Conservation (phyloP, 2,888 invertebrate genomes). For the Lithophane socia region DNA sequence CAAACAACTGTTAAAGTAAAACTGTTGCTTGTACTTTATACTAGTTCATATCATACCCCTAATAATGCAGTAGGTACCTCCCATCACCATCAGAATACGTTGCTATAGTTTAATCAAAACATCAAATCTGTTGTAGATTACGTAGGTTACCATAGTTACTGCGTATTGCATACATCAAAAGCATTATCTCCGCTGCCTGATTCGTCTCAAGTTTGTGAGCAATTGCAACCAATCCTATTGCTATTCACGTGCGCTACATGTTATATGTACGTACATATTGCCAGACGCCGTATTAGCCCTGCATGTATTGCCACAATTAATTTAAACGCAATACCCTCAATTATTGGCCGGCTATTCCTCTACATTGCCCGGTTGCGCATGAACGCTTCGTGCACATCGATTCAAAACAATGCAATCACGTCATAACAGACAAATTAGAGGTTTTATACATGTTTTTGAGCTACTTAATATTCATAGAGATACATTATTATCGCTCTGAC, state of each 20-base stretch:
- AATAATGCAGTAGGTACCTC: slow-evolving; percentile 8
- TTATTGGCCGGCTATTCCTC: slow-evolving; percentile 82
- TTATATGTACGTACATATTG: slow-evolving; percentile 73
- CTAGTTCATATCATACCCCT: slow-evolving; percentile 13
- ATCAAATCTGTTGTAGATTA: slow-evolving; percentile 65
- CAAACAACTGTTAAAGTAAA: neutral
- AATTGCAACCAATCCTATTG: slow-evolving; percentile 85
- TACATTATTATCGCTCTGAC: slow-evolving; percentile 40
- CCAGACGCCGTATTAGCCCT: slow-evolving; percentile 78
- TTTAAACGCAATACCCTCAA: slow-evolving; percentile 88
- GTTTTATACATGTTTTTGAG: slow-evolving; percentile 62
- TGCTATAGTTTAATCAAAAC: slow-evolving; percentile 57
- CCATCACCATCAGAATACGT: slow-evolving; percentile 30
- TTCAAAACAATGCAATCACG: slow-evolving; percentile 71
- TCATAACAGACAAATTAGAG: slow-evolving; percentile 71
- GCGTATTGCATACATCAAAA: slow-evolving; percentile 81
- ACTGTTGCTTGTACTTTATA: neutral
- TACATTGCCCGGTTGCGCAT: slow-evolving; percentile 74
- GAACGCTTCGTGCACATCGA: slow-evolving; percentile 68
- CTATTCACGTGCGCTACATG: slow-evolving; percentile 76
- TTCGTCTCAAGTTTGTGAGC: slow-evolving; percentile 84
- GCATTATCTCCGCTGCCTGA: slow-evolving; percentile 80
- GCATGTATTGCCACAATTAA: slow-evolving; percentile 86
- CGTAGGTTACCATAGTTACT: slow-evolving; percentile 64
- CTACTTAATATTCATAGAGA: slow-evolving; percentile 60